These are phyloP conservation scores for Agrochola litura DNA, from an alignment of 2,888 invertebrate genomes.

Conservation along the genomic window DNA sequence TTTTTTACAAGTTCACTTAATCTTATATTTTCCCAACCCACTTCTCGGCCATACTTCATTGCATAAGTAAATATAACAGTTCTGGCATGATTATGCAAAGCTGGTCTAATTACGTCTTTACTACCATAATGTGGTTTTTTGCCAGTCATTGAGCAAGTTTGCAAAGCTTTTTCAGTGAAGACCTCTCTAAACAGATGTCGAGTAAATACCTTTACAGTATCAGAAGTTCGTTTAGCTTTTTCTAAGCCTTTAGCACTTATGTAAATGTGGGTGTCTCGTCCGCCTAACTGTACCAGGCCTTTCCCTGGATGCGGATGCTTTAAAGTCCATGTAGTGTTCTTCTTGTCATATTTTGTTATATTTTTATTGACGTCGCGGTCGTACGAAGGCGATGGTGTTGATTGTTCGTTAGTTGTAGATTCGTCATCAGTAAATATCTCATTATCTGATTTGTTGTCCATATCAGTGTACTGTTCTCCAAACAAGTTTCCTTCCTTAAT, in stretches of 20 bases:
- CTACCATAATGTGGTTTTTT: background rate
- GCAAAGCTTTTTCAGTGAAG: slow-evolving; percentile 19
- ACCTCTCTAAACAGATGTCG: slow-evolving; percentile 6
- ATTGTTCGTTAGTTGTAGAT: background rate
- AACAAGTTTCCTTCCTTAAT: background rate
- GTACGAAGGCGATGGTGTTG: background rate
- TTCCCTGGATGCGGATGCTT: background rate
- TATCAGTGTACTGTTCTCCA: background rate
- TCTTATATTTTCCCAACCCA: background rate
- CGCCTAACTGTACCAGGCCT: slow-evolving; percentile 8
- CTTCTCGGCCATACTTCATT: background rate
- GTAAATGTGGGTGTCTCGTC: background rate
- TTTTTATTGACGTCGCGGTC: fast-evolving
- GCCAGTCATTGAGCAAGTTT: slow-evolving; percentile 20
- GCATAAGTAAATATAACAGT: slow-evolving; percentile 10
- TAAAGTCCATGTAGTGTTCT: background rate
- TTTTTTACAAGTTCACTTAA: background rate
- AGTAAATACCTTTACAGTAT: slow-evolving; percentile 2
- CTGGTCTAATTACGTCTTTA: background rate
- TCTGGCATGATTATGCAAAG: slow-evolving; percentile 4
- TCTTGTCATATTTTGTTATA: background rate
- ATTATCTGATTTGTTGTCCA: background rate
- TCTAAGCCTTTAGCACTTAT: background rate
- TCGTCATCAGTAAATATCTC: slow-evolving; percentile 13
- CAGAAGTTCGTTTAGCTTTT: background rate